Percentiles rank a stretch among this genome's conserved stretches.
Evolutionary conservation across 2,113 vertebrate genomes (phyloP).

Genomic region (Symphodus melops): DNA sequence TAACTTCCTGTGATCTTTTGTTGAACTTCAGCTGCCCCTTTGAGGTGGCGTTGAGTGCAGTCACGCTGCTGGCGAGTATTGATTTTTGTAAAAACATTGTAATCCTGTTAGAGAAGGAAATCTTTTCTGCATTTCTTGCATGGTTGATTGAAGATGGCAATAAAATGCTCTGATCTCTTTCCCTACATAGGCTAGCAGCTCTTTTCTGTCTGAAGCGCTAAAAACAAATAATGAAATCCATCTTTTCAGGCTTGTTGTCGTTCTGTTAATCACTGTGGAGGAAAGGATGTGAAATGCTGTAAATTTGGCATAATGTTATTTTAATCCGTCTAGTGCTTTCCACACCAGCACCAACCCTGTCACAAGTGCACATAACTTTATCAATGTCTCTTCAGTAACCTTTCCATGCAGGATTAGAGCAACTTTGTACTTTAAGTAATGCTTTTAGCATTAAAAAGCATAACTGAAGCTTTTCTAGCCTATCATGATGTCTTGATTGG

Average conservation of each 20-base stretch:
- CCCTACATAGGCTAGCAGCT: constrained; percentile 10
- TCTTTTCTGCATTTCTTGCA: constrained; percentile 28
- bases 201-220: constrained; percentile 17
- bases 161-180: constrained; percentile 32
- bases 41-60: constrained; percentile 25
- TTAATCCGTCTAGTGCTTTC: constrained; percentile 56
- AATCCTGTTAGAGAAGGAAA: constrained; percentile 36
- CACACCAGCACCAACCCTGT: constrained; percentile 18
- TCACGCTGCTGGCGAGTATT: constrained; percentile 21
- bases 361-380: constrained; percentile 38
- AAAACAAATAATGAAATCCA: constrained; percentile 23
- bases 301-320: constrained; percentile 47
- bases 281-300: constrained; percentile 43
- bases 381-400: constrained; percentile 47
- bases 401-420: constrained; percentile 29
- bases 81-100: constrained; percentile 37
- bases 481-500: constrained; percentile 16
- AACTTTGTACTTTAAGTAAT: not conserved
- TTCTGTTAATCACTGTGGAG: constrained; percentile 52
- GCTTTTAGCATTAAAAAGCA: constrained; percentile 21
- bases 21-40: constrained; percentile 39
- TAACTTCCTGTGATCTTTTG: constrained; percentile 57
- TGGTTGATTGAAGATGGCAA: constrained; percentile 29
- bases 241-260: constrained; percentile 13
- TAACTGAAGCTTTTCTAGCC: constrained; percentile 27